Percentiles rank a stretch among this genome's conserved stretches.
These are phyloP conservation scores for Zoanthus solanderi DNA, from an alignment of 92 coral and sea anemone species.

Conservation along the genomic window DNA sequence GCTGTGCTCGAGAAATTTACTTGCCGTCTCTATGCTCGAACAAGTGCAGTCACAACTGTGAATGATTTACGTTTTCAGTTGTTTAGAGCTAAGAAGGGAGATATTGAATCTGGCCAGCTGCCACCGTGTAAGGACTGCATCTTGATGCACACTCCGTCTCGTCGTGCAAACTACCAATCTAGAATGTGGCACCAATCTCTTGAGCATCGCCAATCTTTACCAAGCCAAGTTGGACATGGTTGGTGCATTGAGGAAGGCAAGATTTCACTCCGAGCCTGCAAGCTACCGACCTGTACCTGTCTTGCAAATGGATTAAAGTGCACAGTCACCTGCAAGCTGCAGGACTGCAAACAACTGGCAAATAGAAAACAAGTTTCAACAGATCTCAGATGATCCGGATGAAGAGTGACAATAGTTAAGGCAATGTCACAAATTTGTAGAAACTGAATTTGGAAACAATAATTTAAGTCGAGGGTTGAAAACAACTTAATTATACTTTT, in stretches of 20 bases:
- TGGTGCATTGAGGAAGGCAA: slow-evolving; percentile 59
- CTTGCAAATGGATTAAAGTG: slow-evolving; percentile 62
- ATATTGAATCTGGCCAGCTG: slow-evolving; percentile 63
- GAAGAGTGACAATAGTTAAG: slow-evolving; percentile 5
- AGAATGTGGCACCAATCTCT: slow-evolving; percentile 55
- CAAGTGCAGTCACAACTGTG: slow-evolving; percentile 45
- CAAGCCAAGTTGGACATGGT: slow-evolving; percentile 63
- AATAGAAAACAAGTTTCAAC: slow-evolving; percentile 21
- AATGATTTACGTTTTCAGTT: slow-evolving; percentile 60
- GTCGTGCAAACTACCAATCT: slow-evolving; percentile 61
- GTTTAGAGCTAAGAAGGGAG: slow-evolving; percentile 67
- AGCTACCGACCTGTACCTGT: slow-evolving; percentile 56
- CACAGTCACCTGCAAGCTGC: slow-evolving; percentile 58
- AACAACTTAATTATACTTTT: background rate
- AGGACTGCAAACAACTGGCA: slow-evolving; percentile 54
- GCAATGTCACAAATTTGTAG: too few species aligned
- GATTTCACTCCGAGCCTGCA: slow-evolving; percentile 47
- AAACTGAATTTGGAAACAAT: too few species aligned
- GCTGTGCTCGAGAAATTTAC: slow-evolving; percentile 53
- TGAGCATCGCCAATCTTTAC: slow-evolving; percentile 56
- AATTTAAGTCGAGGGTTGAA: too few species aligned
- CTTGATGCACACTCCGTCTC: slow-evolving; percentile 32
- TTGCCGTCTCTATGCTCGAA: slow-evolving; percentile 48
- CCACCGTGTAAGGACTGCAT: slow-evolving; percentile 63
- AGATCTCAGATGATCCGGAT: slow-evolving; percentile 51